Base-by-base conservation (phyloP, 2,888 invertebrate genomes). In the Stenotaenia linearis region DNA sequence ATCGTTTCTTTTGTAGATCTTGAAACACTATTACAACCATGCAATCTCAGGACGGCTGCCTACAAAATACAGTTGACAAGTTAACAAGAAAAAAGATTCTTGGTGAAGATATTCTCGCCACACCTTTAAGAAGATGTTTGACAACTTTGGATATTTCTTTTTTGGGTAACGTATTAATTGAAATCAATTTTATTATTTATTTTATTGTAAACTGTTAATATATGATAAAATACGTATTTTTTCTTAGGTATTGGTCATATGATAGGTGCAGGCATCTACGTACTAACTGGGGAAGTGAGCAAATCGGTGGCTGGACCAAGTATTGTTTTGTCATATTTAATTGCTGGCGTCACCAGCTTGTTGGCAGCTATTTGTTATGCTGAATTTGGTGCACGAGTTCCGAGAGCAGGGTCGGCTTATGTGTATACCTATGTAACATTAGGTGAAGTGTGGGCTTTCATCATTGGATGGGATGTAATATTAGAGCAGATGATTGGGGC, bases 261-360 rank as follows among this genome's bases (percentile, higher is more conserved):
- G 95, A 93, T 97, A 1, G 97, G 97, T 15, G 96, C 96, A 75
- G 97, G 97, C 10, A 95, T 97, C 82, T 97, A 97, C 86, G 96
- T 97, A 0, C 87, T 97, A 79, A 94, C 93, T 1, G 95, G 95
- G 61, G 91, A 93, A 0, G 95, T 95, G 1, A 94, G 94, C 0
- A 90, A 90, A 81, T 90, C 92, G 82, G 91, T 91, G 84, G 93
- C 94, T 0, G 95, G 95, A 0, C 94, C 95, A 15, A 93, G 92
- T 12, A 92, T 94, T 4, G 90, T 93, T 5, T 79, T 90, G 4
- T 88, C 88, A 6, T 90, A 93, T 84, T 85, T 93, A 0, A 84
- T 94, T 76, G 96, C 96, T 7, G 96, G 95, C 10, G 69, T 88
- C 1, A 88, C 94, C 37, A 94, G 95, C 0, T 92, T 95, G 86